Conservation (phyloP, 2,888 invertebrate species). For the Pseudococcus longispinus region DNA sequence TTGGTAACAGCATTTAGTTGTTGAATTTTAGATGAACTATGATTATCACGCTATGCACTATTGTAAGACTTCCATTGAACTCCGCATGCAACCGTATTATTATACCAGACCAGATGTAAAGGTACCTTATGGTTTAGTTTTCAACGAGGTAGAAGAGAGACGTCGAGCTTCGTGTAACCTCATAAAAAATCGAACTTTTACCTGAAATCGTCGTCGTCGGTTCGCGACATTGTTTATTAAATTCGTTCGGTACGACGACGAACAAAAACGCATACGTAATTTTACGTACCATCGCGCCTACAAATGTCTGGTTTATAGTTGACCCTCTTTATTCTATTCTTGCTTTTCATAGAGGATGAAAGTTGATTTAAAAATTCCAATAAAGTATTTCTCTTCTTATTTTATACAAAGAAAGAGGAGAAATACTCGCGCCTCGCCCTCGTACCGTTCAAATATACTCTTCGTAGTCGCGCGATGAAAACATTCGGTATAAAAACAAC, state of each 20-base stretch:
- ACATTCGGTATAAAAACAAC: slow-evolving; percentile 4
- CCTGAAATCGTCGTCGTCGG: background rate
- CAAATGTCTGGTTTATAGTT: background rate
- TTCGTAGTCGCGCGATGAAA: background rate
- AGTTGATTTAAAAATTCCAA: slow-evolving; percentile 34
- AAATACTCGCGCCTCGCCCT: background rate
- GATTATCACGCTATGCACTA: slow-evolving; percentile 27
- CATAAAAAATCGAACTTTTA: slow-evolving; percentile 6
- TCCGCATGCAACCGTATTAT: slow-evolving; percentile 11
- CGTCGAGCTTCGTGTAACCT: background rate
- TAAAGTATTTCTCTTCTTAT: background rate
- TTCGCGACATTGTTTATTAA: background rate
- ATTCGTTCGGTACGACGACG: background rate
- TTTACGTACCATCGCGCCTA: background rate
- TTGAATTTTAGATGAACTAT: slow-evolving; percentile 28
- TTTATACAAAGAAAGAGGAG: background rate
- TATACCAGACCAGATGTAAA: background rate
- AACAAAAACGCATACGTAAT: background rate
- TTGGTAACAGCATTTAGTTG: background rate
- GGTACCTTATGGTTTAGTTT: background rate
- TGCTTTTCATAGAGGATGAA: background rate
- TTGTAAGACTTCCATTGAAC: slow-evolving; percentile 26
- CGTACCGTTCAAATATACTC: background rate
- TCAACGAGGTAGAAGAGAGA: background rate
- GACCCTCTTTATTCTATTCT: background rate